Base-by-base conservation (phyloP, 2,888 invertebrate species). In the Drosophila vallismaia region DNA sequence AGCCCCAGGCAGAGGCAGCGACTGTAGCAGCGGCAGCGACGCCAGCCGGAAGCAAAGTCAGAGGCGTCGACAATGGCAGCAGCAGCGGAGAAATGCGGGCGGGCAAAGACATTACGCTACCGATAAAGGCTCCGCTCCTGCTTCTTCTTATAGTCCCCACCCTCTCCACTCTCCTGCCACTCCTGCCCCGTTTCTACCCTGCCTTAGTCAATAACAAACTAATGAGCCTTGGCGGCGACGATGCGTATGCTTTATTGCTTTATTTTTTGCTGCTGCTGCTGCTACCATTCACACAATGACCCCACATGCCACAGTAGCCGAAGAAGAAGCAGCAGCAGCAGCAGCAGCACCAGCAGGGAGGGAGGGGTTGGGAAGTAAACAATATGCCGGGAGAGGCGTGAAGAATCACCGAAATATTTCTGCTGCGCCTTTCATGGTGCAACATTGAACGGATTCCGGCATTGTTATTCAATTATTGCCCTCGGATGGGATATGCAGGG, bases 61-160 rank as follows among this genome's bases (percentile, higher is more conserved):
- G 12, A 24, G 29, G 54, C 24, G 24, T 38, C 55, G 56, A 12
- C 42, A 42, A 19, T 19, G 19, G 50, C 33, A 69, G 68, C 79
- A 76, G 72, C 71, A 87, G 66, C 79, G 73, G 72, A 71, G 86
- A 86, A 86, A 83, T 88, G 82, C 82, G 82, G 82, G 82, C 73
- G 71, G 58, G 55, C 76, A 75, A 56, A 60, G 68, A 84, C 66
- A 78, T 75, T 80, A 74, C 77, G 82, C 62, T 79, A 87, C 80
- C 88, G 86, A 83, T 83, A 88, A 83, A 82, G 83, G 88, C 86
- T 86, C 77, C 75, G 88, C 86, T 86, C 77, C 77, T 86, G 86
- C 51, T 63, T 57, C 19, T 19, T 33, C 53, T 29, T 57, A 33
- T 31, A 42, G 60, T 52, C 31, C 48, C 46, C 26, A 45, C 14